Percentiles rank a stretch among this genome's conserved stretches.
Evolutionary conservation across 2,888 invertebrate genomes (phyloP).

Genomic region (Andrena hattorfiana): DNA sequence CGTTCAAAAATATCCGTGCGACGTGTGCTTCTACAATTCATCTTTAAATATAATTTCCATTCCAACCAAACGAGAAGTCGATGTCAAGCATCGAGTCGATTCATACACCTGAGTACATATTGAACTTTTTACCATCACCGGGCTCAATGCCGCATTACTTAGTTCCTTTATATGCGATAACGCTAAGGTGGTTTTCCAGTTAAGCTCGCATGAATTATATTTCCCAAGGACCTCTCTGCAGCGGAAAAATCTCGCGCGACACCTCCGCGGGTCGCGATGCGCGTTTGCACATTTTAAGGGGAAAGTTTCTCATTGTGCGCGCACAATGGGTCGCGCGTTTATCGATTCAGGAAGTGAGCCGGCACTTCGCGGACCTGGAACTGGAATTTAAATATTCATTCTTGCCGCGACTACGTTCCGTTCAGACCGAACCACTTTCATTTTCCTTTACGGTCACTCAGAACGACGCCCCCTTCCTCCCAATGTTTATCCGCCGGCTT

Average conservation of each 20-base stretch:
- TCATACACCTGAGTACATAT: no score
- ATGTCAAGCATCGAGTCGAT: no score
- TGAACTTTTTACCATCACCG: no score
- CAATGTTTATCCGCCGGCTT: slow-evolving; percentile 10
- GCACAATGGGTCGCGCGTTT: slow-evolving; percentile 31
- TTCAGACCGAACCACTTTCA: slow-evolving; percentile 32
- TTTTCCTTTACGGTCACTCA: slow-evolving; percentile 15
- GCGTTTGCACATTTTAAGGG: slow-evolving; percentile 7
- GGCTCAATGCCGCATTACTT: no score
- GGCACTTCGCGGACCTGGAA: slow-evolving; percentile 19
- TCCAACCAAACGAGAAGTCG: no score
- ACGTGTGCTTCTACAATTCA: no score
- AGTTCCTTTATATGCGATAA: no score
- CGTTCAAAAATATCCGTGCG: no score
- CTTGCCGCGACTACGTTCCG: slow-evolving; percentile 10
- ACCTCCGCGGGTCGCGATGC: not conserved
- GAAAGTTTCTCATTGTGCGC: slow-evolving; percentile 23
- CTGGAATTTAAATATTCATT: slow-evolving; percentile 43
- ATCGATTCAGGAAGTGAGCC: slow-evolving; percentile 30
- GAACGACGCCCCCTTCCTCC: not conserved
- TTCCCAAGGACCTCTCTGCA: not conserved
- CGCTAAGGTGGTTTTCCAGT: not conserved
- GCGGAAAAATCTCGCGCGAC: not conserved
- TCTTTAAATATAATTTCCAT: no score
- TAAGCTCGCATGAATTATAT: not conserved